These are phyloP conservation scores for Diachasmimorpha longicaudata DNA, from an alignment of 1,140 invertebrate genomes.

Conservation along the genomic window DNA sequence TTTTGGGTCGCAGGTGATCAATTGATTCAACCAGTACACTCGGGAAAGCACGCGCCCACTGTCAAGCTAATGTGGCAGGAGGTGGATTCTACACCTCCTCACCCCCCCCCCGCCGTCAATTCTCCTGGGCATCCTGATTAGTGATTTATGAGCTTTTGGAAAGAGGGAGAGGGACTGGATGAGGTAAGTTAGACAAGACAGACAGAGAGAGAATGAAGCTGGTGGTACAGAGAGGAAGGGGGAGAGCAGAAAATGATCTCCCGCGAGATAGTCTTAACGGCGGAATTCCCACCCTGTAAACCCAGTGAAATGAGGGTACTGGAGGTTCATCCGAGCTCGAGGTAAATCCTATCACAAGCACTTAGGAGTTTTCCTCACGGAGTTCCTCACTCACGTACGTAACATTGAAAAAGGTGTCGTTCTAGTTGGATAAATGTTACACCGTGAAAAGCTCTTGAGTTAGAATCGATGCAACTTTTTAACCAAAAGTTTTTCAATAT, in stretches of 20 bases:
- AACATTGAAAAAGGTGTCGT: neutral
- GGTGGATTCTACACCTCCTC: neutral
- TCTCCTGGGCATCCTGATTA: slow-evolving; percentile 50
- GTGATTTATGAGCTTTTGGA: slow-evolving; percentile 54
- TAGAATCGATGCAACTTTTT: neutral
- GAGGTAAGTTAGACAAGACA: neutral
- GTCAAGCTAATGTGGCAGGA: neutral
- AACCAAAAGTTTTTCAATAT: neutral
- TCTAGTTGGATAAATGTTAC: neutral
- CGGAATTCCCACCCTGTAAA: neutral
- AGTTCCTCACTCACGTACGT: slow-evolving; percentile 7
- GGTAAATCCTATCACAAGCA: slow-evolving; percentile 58
- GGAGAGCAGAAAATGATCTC: neutral
- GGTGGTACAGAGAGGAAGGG: neutral
- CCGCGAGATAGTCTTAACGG: neutral
- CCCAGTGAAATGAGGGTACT: slow-evolving; percentile 17
- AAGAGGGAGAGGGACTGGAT: neutral
- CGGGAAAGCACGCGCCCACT: neutral
- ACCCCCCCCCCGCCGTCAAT: neutral
- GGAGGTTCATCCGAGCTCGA: slow-evolving; percentile 19
- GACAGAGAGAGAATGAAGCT: neutral
- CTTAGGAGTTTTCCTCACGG: slow-evolving; percentile 40
- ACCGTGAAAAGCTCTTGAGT: neutral
- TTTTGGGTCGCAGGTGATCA: neutral
- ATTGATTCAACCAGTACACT: neutral